A percentile compares a stretch with the other conserved stretches of the same genome.
Conservation (phyloP, 2,113 vertebrate genomes). For the Choloepus hoffmanni region DNA sequence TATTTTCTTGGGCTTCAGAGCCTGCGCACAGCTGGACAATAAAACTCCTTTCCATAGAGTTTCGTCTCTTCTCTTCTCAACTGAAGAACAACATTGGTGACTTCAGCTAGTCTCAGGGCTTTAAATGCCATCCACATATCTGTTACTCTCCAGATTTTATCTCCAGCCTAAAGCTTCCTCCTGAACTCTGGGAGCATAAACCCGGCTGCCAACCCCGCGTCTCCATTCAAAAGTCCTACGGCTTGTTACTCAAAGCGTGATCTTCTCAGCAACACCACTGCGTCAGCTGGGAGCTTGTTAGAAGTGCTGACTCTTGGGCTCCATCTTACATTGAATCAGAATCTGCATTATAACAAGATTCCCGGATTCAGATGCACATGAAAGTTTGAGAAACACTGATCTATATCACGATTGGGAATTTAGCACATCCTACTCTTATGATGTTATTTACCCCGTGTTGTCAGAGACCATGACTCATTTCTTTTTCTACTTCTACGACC, state of each 20-base stretch:
- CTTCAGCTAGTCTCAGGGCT: background rate
- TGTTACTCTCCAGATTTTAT: background rate
- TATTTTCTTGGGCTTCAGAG: too few species aligned
- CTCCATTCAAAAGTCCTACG: background rate
- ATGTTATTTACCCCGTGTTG: slow-evolving; percentile 51
- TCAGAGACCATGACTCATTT: slow-evolving; percentile 44
- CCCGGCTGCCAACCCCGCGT: background rate
- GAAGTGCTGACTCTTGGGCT: background rate
- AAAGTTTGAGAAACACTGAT: slow-evolving; percentile 61
- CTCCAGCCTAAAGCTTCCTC: background rate
- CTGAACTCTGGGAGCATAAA: background rate
- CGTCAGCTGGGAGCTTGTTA: background rate
- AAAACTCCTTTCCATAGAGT: too few species aligned
- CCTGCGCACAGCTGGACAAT: too few species aligned
- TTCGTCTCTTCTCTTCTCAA: too few species aligned
- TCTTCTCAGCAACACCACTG: background rate
- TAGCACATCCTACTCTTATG: background rate
- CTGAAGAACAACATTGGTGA: background rate
- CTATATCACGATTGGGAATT: background rate
- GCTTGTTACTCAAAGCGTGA: background rate
- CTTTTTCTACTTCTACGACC: slow-evolving; percentile 8
- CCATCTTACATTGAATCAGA: background rate
- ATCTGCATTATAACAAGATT: slow-evolving; percentile 70
- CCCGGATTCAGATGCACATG: slow-evolving; percentile 56
- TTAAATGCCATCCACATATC: background rate